Percentiles rank a stretch among this genome's conserved stretches.
These are phyloP conservation scores for Indri indri DNA, from an alignment of 2,113 vertebrate species.

Conservation along the genomic window DNA sequence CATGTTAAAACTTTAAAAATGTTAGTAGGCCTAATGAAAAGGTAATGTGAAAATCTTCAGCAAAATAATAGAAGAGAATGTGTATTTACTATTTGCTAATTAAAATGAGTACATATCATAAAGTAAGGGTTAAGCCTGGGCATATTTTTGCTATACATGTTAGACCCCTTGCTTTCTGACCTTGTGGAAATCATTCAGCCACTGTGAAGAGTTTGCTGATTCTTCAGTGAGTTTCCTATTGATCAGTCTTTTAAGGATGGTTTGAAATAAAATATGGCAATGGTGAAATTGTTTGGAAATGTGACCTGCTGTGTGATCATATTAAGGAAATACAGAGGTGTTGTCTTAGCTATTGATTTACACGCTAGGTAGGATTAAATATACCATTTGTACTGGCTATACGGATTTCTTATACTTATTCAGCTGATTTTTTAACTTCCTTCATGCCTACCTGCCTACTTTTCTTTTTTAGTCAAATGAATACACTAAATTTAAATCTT, in stretches of 20 bases:
- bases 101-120: neutral
- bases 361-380: neutral
- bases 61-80: neutral
- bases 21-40: neutral
- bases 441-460: neutral
- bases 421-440: neutral
- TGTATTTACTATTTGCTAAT: neutral
- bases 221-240: neutral
- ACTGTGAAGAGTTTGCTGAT: neutral
- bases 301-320: neutral
- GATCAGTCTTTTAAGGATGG: neutral
- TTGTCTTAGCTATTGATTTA: too few species aligned
- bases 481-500: neutral
- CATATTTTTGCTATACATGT: neutral
- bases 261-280: slow-evolving; percentile 23
- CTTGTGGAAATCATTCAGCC: neutral
- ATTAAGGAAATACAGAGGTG: neutral
- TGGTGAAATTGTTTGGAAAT: slow-evolving; percentile 39
- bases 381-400: neutral
- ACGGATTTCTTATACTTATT: neutral
- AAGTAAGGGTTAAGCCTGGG: neutral
- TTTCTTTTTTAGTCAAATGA: neutral
- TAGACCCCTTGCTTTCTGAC: neutral
- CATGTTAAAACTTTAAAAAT: neutral
- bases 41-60: neutral